Percentiles rank a stretch among this genome's conserved stretches.
Conservation (phyloP, 2,888 invertebrate species). For the Adelognathus sp. region DNA sequence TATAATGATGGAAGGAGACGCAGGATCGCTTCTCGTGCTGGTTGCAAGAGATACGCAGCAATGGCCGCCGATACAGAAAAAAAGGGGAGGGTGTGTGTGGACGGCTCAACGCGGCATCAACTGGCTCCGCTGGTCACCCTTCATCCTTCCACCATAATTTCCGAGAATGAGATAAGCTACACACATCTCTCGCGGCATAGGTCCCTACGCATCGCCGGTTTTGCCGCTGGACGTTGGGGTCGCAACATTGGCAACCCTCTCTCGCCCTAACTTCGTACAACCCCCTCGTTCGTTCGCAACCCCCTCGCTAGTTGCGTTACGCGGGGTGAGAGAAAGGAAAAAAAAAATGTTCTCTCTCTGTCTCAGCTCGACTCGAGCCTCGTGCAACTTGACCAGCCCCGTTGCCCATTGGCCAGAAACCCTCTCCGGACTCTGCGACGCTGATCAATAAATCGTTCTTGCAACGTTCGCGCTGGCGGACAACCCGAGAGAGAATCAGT, state of each 20-base stretch:
- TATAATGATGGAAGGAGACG: slow-evolving; percentile 8
- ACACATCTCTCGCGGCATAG: slow-evolving; percentile 63
- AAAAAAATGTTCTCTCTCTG: slow-evolving; percentile 42
- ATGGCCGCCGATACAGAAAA: slow-evolving; percentile 66
- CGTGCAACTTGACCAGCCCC: slow-evolving; percentile 55
- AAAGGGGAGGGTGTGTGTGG: too few species aligned
- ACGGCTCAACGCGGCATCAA: not conserved
- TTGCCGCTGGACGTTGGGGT: slow-evolving; percentile 66
- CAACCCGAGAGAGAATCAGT: not conserved
- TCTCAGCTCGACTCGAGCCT: slow-evolving; percentile 28
- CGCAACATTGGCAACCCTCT: slow-evolving; percentile 69
- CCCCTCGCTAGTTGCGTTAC: slow-evolving; percentile 34
- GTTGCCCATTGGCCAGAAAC: slow-evolving; percentile 71
- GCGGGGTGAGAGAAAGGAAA: slow-evolving; percentile 31
- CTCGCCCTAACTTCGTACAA: slow-evolving; percentile 61
- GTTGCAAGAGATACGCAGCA: slow-evolving; percentile 61
- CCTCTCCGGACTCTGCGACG: slow-evolving; percentile 55
- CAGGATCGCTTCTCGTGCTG: too few species aligned
- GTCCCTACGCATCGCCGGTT: slow-evolving; percentile 49
- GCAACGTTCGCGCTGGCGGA: slow-evolving; percentile 59
- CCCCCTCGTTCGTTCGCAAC: slow-evolving; percentile 62
- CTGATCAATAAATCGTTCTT: slow-evolving; percentile 80
- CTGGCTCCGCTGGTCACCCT: slow-evolving; percentile 64
- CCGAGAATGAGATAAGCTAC: slow-evolving; percentile 78
- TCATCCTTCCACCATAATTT: slow-evolving; percentile 77